Conservation (phyloP, 1,140 invertebrate genomes). For the Vanessa tameamea region DNA sequence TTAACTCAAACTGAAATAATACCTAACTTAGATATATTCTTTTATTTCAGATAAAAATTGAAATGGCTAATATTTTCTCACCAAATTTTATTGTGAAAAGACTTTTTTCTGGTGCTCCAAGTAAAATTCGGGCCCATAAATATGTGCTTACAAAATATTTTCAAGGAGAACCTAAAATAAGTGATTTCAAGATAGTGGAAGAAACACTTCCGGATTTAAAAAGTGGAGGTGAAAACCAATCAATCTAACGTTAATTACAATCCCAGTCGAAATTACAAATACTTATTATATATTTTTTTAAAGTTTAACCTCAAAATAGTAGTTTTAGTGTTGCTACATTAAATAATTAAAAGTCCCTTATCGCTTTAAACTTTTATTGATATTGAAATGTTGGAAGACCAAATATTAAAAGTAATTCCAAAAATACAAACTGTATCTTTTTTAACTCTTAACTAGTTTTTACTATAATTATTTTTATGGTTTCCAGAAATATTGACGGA, state of each 20-base stretch:
- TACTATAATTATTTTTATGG: neutral
- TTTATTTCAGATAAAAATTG: neutral
- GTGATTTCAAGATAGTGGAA: conserved; percentile 84
- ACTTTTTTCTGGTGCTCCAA: conserved; percentile 52
- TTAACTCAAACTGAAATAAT: too few species aligned
- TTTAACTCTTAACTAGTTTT: neutral
- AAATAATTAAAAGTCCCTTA: neutral
- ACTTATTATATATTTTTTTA: too few species aligned
- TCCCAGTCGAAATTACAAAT: neutral
- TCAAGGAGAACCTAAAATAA: conserved; percentile 83
- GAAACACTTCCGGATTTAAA: conserved; percentile 83
- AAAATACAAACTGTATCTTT: too few species aligned
- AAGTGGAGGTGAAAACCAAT: conserved; percentile 81
- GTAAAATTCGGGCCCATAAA: conserved; percentile 82
- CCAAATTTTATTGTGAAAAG: conserved; percentile 45
- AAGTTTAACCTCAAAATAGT: neutral
- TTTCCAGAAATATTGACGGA: conserved; percentile 84
- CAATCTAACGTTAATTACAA: neutral
- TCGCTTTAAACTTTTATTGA: neutral
- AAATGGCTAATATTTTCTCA: conserved; percentile 42
- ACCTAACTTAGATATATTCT: too few species aligned
- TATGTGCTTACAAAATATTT: conserved; percentile 84
- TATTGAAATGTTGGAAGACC: too few species aligned
- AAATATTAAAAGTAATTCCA: too few species aligned
- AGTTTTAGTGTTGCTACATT: neutral